phyloP scores from a whole-genome alignment of 2,888 invertebrate species.

The Orthonychiurus folsomi region DNA sequence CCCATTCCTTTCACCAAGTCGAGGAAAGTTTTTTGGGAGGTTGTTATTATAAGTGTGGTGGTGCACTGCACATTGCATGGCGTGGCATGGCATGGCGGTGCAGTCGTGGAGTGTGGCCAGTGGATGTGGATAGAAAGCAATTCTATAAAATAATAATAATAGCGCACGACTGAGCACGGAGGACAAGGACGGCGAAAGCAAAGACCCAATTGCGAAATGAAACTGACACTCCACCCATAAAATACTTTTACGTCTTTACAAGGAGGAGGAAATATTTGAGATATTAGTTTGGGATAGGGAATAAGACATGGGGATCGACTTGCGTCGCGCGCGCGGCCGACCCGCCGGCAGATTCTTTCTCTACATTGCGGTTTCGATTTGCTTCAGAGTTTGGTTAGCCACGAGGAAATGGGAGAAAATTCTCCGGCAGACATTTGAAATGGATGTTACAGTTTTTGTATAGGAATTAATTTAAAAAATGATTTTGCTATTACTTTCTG shows the following conservation, averaged over 20 bases:
- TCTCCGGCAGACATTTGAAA: neutral
- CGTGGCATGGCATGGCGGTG: neutral
- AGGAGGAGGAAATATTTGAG: neutral
- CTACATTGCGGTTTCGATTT: too few species aligned
- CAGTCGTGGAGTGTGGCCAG: neutral
- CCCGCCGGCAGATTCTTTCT: neutral
- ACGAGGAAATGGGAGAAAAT: too few species aligned
- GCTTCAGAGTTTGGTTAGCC: too few species aligned
- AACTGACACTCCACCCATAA: neutral
- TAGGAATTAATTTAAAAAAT: too few species aligned
- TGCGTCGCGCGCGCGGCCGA: neutral
- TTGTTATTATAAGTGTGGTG: too few species aligned
- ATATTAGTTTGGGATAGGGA: too few species aligned
- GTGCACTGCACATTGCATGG: neutral
- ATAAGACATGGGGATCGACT: too few species aligned
- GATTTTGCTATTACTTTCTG: too few species aligned
- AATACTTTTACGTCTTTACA: conserved; percentile 1
- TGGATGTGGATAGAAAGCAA: neutral
- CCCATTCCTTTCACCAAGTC: neutral
- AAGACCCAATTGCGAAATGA: neutral
- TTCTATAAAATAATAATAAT: conserved; percentile 1
- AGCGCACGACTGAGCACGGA: neutral
- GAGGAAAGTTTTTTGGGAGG: too few species aligned
- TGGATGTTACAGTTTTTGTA: neutral
- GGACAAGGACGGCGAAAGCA: neutral